Evolutionary conservation across 2,797 vertebrate species (phyloP), one percentile per base, ranked within the genome.

Genomic region (Pagetopsis macropterus): DNA sequence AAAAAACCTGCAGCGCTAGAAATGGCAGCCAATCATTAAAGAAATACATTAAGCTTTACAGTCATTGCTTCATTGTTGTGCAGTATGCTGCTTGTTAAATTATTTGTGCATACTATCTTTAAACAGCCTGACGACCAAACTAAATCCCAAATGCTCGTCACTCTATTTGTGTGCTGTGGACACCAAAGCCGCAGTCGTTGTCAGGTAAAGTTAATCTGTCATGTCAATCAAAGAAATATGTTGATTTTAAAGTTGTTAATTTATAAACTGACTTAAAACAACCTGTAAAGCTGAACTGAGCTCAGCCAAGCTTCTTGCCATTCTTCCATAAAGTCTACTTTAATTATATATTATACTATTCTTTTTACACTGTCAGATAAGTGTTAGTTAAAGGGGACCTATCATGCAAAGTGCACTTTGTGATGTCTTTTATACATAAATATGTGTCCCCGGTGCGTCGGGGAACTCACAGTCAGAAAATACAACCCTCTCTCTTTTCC

Each of bases 21-120:
- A 82, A 76, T 57, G 59, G 16, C 31, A 60, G 71, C 37, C 67
- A 75, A 80, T 79, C 59, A 69, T 55, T 54, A 8, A 17, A 41
- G 40, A 52, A 78, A 65, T 72, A 8, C 15, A 46, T 16, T 13
- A 10, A 17, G 19, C 14, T 23, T 56, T 19, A 46, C 16, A 48
- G 45, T 6, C 59, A 65, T 52, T 31, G 15, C 17, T 56, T 40
- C 5, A 21, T 46, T 70, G 33, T 16, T 12, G 21, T 21, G 64
- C 23, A 43, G n/a, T 19, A 21, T 45, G 27, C 60, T 63, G 8
- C 19, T 59, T 31, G n/a, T 41, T 68, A 23, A 46, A 11, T 49
- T n/a, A 49, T 15, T n/a, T 40, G 1, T 27, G 8, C 17, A 23
- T 14, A 0, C 1, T 56, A 13, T 49, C 12, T 58, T 19, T 44